phyloP scores from a whole-genome alignment of 2,113 vertebrate species.

The Dolichallabes microphthalmus region DNA sequence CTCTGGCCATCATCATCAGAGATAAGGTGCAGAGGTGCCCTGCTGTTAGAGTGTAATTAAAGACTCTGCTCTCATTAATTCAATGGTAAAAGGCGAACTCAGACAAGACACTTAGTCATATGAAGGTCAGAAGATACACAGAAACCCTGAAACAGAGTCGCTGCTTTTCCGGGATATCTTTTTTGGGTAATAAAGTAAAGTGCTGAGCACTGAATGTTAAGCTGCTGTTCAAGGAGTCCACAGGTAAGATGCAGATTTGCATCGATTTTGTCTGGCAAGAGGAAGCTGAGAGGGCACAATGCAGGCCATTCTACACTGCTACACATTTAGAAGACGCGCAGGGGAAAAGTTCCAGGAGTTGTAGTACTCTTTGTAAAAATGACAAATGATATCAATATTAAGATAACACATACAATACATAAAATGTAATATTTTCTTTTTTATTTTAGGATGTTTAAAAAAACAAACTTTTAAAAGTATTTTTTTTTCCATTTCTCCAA shows the following conservation, averaged over 20 bases:
- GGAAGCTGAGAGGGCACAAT: slow-evolving; percentile 34
- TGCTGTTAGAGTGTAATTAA: slow-evolving; percentile 30
- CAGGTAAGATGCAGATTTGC: slow-evolving; percentile 62
- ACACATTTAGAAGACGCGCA: not conserved
- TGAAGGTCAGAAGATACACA: slow-evolving; percentile 44
- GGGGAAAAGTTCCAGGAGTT: not conserved
- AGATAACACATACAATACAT: not conserved
- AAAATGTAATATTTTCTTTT: not conserved
- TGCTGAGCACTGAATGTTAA: slow-evolving; percentile 59
- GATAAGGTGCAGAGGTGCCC: not conserved
- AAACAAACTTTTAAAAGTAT: not conserved
- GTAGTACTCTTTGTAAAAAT: not conserved
- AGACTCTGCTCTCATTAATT: slow-evolving; percentile 32
- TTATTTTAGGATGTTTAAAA: not conserved
- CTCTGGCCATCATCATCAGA: not conserved
- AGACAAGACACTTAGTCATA: slow-evolving; percentile 26
- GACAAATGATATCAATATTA: not conserved
- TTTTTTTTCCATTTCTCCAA: not conserved
- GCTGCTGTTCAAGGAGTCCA: slow-evolving; percentile 54
- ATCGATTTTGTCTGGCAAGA: slow-evolving; percentile 60
- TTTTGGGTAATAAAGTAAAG: slow-evolving; percentile 61
- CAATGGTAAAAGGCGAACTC: slow-evolving; percentile 21
- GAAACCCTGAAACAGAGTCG: slow-evolving; percentile 52
- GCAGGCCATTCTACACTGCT: slow-evolving; percentile 3
- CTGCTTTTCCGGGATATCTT: slow-evolving; percentile 62